Conservation (phyloP, 2,888 invertebrate genomes). For the Amblyjoppa fuscipennis region DNA sequence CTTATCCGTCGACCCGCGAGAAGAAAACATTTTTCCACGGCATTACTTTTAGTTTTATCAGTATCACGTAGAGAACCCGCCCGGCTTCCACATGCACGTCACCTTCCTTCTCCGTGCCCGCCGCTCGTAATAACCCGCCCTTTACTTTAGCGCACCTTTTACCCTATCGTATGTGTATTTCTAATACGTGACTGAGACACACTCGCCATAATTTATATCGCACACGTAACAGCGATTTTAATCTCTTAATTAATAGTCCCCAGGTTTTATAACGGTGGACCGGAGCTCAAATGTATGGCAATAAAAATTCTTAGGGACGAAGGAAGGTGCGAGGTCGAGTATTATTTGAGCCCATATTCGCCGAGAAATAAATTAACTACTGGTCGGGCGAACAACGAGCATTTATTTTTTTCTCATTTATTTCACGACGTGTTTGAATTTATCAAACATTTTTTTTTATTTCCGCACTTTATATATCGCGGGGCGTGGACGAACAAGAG, state of each 20-base stretch:
- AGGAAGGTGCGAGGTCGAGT: not conserved
- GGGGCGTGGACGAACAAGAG: slow-evolving; percentile 30
- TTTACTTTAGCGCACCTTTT: slow-evolving; percentile 38
- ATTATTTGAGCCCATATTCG: not conserved
- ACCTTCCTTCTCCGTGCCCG: slow-evolving; percentile 38
- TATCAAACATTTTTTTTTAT: not conserved
- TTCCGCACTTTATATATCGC: slow-evolving; percentile 17
- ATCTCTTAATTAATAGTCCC: slow-evolving; percentile 73
- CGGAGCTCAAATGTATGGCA: not conserved
- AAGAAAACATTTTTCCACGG: slow-evolving; percentile 79
- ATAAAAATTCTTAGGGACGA: slow-evolving; percentile 2
- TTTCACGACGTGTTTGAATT: not conserved
- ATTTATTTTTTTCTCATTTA: not conserved
- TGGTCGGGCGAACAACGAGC: not conserved
- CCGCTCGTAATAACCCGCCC: slow-evolving; percentile 36
- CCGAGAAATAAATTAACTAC: not conserved
- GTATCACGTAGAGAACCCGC: slow-evolving; percentile 65
- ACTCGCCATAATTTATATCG: slow-evolving; percentile 52
- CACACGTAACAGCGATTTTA: slow-evolving; percentile 63
- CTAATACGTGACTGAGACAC: slow-evolving; percentile 66
- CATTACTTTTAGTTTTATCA: slow-evolving; percentile 82
- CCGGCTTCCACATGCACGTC: slow-evolving; percentile 6
- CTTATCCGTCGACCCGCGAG: slow-evolving; percentile 58
- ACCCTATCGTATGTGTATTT: slow-evolving; percentile 65
- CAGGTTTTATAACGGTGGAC: slow-evolving; percentile 8